Evolutionary conservation across 2,888 invertebrate genomes (phyloP).

Genomic region (Cremastinae sp.): DNA sequence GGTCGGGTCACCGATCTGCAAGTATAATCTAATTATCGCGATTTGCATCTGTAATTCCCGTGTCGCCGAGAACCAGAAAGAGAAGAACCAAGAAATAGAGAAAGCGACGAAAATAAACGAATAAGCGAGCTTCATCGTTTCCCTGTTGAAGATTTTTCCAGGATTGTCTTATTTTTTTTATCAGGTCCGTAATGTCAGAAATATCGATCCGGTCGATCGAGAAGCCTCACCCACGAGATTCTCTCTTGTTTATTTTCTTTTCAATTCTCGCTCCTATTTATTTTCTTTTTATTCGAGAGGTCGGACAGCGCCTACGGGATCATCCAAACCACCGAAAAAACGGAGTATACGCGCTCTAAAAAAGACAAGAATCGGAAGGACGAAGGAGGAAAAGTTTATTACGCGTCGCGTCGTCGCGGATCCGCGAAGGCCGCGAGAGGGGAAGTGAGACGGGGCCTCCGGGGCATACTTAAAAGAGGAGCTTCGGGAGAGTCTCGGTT

Average conservation of each 20-base stretch:
- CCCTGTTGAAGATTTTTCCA: constrained; percentile 18
- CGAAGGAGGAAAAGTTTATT: constrained; percentile 59
- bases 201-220: constrained; percentile 67
- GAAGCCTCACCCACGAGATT: constrained; percentile 42
- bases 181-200: constrained; percentile 46
- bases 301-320: constrained; percentile 30
- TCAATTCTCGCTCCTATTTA: constrained; percentile 9
- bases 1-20: constrained; percentile 60
- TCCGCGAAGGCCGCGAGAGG: constrained; percentile 58
- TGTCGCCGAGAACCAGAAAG: constrained; percentile 34
- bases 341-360: constrained; percentile 21
- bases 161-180: constrained; percentile 35
- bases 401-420: constrained; percentile 59
- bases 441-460: constrained; percentile 53
- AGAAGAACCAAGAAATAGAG: too few relatives aligned
- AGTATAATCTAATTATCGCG: constrained; percentile 66
- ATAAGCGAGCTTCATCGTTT: constrained; percentile 5
- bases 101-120: not conserved
- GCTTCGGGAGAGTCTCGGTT: constrained; percentile 34
- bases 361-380: constrained; percentile 47
- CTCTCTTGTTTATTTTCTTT: constrained; percentile 25
- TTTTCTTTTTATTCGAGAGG: not conserved
- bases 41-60: constrained; percentile 66
- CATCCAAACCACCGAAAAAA: constrained; percentile 30
- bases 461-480: constrained; percentile 52